Percentiles rank a stretch among this genome's conserved stretches.
Conservation (phyloP, 2,888 invertebrate species). For the Tryphoninae sp. region DNA sequence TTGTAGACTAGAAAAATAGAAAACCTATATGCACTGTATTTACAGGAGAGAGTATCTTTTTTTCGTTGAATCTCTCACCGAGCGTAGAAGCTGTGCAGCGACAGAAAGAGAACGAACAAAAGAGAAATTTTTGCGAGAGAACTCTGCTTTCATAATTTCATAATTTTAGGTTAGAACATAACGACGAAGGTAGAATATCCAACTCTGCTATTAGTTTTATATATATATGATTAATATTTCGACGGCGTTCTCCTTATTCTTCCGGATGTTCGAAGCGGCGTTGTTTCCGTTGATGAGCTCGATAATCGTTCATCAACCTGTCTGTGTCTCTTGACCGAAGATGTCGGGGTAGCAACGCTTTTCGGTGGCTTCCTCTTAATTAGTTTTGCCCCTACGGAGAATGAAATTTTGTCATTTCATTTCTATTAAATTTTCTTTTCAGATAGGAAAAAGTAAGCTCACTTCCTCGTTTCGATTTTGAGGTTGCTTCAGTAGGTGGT, state of each 20-base stretch:
- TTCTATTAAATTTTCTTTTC: neutral
- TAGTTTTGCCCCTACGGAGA: neutral
- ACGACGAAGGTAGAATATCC: no score
- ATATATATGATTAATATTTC: slow-evolving; percentile 26
- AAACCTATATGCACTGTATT: slow-evolving; percentile 56
- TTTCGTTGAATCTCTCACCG: slow-evolving; percentile 10
- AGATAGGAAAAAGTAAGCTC: slow-evolving; percentile 5
- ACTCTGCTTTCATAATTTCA: no score
- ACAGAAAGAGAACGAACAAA: slow-evolving; percentile 9
- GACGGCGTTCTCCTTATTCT: slow-evolving; percentile 25
- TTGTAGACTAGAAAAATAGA: slow-evolving; percentile 64
- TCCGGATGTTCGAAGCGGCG: slow-evolving; percentile 41
- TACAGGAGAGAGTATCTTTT: slow-evolving; percentile 50
- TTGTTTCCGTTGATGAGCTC: neutral
- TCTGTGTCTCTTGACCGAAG: slow-evolving; percentile 34
- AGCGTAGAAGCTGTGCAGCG: neutral
- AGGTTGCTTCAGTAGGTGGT: neutral
- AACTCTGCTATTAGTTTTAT: neutral
- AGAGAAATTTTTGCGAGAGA: neutral
- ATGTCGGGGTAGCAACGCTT: neutral
- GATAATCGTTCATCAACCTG: neutral
- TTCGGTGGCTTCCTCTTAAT: neutral
- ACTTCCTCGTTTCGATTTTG: slow-evolving; percentile 22
- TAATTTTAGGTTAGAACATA: no score
- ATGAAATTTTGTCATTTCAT: neutral